Conservation (phyloP, 2,888 invertebrate genomes). For the Orthosia cruda region DNA sequence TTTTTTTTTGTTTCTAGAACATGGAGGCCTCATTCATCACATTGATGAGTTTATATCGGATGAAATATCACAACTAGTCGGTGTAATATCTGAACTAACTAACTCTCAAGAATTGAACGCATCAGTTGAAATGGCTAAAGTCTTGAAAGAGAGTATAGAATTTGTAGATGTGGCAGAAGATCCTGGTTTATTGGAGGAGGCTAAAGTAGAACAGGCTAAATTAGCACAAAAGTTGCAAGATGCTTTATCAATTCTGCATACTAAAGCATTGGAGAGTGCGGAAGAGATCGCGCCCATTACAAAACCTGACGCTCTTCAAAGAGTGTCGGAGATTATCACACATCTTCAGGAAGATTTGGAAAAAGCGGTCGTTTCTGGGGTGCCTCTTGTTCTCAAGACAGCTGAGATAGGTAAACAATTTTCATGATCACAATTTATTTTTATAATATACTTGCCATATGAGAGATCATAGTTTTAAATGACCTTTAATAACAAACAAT, state of each 20-base stretch:
- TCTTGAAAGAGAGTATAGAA: constrained; percentile 64
- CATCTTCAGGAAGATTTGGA: constrained; percentile 78
- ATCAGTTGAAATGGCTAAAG: constrained; percentile 53
- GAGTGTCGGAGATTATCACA: constrained; percentile 72
- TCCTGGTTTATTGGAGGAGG: constrained; percentile 27
- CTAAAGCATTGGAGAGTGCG: constrained; percentile 69
- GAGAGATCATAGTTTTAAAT: neutral
- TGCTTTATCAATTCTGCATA: constrained; percentile 71
- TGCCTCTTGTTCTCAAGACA: constrained; percentile 48
- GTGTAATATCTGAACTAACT: constrained; percentile 60
- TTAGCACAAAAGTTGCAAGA: constrained; percentile 70
- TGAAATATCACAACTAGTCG: constrained; percentile 64
- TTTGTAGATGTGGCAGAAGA: constrained; percentile 51
- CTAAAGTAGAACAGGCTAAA: constrained; percentile 61
- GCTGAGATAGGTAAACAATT: constrained; percentile 53
- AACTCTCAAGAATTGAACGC: constrained; percentile 64
- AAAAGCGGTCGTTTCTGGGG: constrained; percentile 53
- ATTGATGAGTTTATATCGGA: constrained; percentile 72
- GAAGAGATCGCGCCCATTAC: constrained; percentile 62
- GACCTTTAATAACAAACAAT: neutral
- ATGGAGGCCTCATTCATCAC: constrained; percentile 64
- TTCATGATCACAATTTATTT: neutral
- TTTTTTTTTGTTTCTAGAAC: constrained; percentile 55
- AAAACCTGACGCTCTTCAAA: constrained; percentile 68
- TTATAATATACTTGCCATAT: too few relatives aligned